Conservation (phyloP, 2,888 invertebrate genomes). For the Macrosoma leucophasiata region DNA sequence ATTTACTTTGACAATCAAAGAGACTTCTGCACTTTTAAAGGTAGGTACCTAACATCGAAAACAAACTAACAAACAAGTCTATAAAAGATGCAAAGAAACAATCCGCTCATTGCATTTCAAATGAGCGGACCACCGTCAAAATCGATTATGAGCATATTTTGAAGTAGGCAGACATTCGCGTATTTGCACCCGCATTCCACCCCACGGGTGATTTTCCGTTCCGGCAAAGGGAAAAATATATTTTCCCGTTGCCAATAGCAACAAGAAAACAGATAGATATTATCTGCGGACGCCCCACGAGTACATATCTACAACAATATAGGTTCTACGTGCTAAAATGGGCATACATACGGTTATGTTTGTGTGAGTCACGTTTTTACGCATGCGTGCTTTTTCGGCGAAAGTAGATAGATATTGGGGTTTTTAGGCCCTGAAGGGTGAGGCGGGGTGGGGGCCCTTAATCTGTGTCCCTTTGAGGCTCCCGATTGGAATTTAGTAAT, state of each 20-base stretch:
- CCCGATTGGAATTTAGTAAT: constrained; percentile 74
- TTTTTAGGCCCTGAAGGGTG: constrained; percentile 57
- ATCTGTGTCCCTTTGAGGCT: constrained; percentile 70
- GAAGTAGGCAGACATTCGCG: constrained; percentile 31
- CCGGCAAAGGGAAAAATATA: constrained; percentile 49
- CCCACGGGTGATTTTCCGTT: constrained; percentile 24
- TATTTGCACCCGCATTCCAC: constrained; percentile 33
- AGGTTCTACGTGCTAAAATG: constrained; percentile 45
- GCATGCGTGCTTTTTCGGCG: constrained; percentile 68
- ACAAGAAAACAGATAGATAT: constrained; percentile 60
- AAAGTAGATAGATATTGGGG: constrained; percentile 72
- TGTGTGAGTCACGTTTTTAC: constrained; percentile 65
- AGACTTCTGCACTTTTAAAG: too few relatives aligned
- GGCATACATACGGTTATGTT: constrained; percentile 51
- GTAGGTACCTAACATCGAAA: too few relatives aligned
- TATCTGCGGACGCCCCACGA: constrained; percentile 49
- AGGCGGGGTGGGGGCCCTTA: constrained; percentile 49
- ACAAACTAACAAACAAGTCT: too few relatives aligned
- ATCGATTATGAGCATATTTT: constrained; percentile 22
- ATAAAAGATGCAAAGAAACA: too few relatives aligned
- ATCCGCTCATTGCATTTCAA: constrained; percentile 15
- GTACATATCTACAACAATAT: constrained; percentile 33
- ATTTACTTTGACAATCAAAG: too few relatives aligned
- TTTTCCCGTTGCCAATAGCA: constrained; percentile 60
- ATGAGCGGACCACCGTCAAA: constrained; percentile 12